phyloP scores from a whole-genome alignment of 2,797 vertebrate genomes.

The Eospalax fontanierii region DNA sequence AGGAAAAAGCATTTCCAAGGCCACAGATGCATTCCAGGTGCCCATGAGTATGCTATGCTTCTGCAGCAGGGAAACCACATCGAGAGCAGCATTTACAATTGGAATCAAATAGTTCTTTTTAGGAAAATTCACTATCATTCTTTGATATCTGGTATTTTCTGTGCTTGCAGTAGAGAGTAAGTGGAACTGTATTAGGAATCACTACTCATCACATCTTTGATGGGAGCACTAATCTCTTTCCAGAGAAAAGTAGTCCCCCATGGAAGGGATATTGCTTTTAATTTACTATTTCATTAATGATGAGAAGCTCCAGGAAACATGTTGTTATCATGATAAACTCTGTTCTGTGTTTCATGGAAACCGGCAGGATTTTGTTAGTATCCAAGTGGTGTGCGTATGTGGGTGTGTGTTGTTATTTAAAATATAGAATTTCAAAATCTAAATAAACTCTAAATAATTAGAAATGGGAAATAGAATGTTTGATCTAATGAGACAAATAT shows the following conservation, averaged over 20 bases:
- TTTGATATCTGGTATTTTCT: background rate
- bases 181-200: background rate
- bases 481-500: background rate
- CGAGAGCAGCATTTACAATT: background rate
- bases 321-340: constrained; percentile 6
- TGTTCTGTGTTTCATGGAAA: background rate
- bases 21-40: background rate
- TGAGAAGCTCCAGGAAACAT: background rate
- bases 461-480: background rate
- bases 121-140: background rate
- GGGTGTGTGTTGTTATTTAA: background rate
- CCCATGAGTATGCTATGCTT: background rate
- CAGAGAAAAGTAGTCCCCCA: background rate
- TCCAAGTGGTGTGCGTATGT: background rate
- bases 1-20: background rate
- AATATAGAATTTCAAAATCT: background rate
- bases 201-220: background rate
- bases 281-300: constrained; percentile 29
- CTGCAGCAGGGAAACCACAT: background rate
- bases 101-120: background rate
- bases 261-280: background rate
- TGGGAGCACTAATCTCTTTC: background rate
- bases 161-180: background rate
- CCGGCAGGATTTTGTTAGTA: background rate
- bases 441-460: background rate